Conservation (phyloP, 2,113 vertebrate species). For the Pachyramphus minor region DNA sequence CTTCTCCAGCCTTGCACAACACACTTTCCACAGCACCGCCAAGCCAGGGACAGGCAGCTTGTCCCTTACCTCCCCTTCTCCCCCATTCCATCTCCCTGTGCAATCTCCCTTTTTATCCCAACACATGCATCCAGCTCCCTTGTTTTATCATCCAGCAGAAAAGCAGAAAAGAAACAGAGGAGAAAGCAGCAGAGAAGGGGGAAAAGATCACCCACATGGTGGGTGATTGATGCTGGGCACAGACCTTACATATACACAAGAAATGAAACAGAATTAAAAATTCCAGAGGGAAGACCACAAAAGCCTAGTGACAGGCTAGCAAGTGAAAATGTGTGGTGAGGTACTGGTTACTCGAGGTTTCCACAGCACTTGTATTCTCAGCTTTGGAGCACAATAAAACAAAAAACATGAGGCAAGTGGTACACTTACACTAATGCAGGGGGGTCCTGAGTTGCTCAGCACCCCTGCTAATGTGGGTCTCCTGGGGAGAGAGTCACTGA, state of each 20-base stretch:
- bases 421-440: neutral
- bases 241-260: too few species aligned
- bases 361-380: neutral
- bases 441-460: neutral
- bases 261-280: neutral
- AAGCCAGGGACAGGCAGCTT: neutral
- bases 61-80: neutral
- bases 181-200: neutral
- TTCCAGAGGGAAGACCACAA: neutral
- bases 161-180: neutral
- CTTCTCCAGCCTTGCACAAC: neutral
- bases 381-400: neutral
- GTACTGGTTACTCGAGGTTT: neutral
- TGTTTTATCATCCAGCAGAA: neutral
- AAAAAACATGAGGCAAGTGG: neutral
- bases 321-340: neutral
- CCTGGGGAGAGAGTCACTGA: neutral
- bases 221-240: neutral
- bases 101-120: neutral
- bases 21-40: fast-evolving
- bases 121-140: neutral
- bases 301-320: neutral
- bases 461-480: fast-evolving
- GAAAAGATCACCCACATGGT: neutral
- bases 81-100: neutral